Percentiles rank a stretch among this genome's conserved stretches.
phyloP scores from a whole-genome alignment of 1,140 invertebrate genomes.

The Wiebesia pumilae region DNA sequence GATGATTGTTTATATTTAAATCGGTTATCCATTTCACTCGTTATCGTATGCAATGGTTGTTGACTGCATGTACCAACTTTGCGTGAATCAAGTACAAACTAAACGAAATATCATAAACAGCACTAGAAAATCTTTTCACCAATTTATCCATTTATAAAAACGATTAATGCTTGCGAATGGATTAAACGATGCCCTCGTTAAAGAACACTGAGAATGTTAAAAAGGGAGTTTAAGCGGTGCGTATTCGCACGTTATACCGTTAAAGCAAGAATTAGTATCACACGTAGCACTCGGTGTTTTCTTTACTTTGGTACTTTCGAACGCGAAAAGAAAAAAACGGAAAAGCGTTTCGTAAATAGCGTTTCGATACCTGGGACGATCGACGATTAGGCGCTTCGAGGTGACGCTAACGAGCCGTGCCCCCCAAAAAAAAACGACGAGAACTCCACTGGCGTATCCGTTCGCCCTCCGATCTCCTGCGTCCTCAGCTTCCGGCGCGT shows the following conservation, averaged over 20 bases:
- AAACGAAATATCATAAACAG: neutral
- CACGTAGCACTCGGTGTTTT: no score
- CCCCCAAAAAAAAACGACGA: neutral
- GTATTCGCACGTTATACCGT: no score
- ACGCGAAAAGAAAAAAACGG: no score
- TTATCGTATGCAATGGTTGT: neutral
- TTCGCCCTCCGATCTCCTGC: slow-evolving; percentile 4
- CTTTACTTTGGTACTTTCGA: no score
- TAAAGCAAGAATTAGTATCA: no score
- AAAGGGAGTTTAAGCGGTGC: no score
- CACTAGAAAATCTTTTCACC: neutral
- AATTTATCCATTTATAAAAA: no score
- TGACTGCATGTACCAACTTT: no score
- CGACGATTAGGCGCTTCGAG: neutral
- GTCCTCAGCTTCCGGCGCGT: slow-evolving; percentile 27
- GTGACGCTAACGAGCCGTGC: neutral
- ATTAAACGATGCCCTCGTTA: no score
- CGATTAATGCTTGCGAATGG: no score
- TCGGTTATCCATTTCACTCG: neutral
- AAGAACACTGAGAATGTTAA: no score
- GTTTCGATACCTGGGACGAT: neutral
- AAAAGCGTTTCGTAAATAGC: neutral
- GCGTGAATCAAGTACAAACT: neutral
- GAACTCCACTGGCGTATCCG: neutral
- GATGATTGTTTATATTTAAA: neutral